phyloP scores from a whole-genome alignment of 2,888 invertebrate species.

The Thumatha senex region DNA sequence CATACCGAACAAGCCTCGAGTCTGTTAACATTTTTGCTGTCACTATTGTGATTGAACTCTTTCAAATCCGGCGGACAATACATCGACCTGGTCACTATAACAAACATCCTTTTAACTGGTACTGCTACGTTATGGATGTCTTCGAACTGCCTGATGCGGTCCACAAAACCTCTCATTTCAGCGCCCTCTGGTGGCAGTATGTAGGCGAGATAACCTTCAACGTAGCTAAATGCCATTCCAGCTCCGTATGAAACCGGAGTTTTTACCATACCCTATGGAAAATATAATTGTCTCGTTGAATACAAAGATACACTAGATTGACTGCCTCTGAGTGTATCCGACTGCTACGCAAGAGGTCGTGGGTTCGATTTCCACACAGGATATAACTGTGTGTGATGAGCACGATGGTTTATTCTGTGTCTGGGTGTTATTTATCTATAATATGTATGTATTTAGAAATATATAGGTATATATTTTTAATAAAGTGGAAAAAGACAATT shows the following conservation, averaged over 20 bases:
- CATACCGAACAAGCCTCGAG: conserved; percentile 71
- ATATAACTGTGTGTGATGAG: too few species aligned
- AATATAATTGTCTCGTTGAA: too few species aligned
- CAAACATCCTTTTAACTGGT: conserved; percentile 82
- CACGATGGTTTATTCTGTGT: too few species aligned
- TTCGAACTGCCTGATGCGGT: conserved; percentile 66
- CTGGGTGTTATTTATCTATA: too few species aligned
- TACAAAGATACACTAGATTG: too few species aligned
- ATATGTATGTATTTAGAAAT: too few species aligned
- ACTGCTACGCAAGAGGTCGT: too few species aligned
- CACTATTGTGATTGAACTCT: conserved; percentile 55
- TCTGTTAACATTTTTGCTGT: conserved; percentile 45
- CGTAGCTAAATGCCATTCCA: conserved; percentile 86
- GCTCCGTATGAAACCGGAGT: conserved; percentile 81
- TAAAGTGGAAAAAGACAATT: too few species aligned
- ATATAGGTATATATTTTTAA: too few species aligned
- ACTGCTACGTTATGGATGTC: conserved; percentile 70
- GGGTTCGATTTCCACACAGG: too few species aligned
- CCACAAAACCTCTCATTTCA: conserved; percentile 56
- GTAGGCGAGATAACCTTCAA: conserved; percentile 85
- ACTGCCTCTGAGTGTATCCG: too few species aligned
- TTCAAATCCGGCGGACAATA: conserved; percentile 82
- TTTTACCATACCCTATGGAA: conserved; percentile 36
- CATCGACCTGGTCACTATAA: conserved; percentile 84
- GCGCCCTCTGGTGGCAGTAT: conserved; percentile 78